These are phyloP conservation scores for Melanaphis sacchari DNA, from an alignment of 1,140 invertebrate species.

Conservation along the genomic window DNA sequence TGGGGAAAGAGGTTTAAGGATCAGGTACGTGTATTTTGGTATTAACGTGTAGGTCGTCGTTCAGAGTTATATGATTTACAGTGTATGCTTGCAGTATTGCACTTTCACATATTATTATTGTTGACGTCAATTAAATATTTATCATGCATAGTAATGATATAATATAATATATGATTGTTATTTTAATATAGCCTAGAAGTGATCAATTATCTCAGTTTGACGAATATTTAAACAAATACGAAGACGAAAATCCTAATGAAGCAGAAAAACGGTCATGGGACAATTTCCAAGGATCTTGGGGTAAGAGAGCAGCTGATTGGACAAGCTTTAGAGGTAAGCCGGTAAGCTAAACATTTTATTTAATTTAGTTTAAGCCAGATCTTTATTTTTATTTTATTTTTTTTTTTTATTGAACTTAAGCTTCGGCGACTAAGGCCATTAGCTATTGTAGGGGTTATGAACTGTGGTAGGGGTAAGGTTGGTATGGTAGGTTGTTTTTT, in stretches of 20 bases:
- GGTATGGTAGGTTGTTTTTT: too few relatives aligned
- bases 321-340: conserved; percentile 58
- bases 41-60: background rate
- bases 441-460: too few relatives aligned
- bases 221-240: conserved; percentile 38
- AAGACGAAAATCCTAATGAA: conserved; percentile 33
- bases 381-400: too few relatives aligned
- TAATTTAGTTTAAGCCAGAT: background rate
- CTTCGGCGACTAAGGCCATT: too few relatives aligned
- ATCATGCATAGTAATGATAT: background rate
- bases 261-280: conserved; percentile 58
- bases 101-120: background rate
- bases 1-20: conserved; percentile 58
- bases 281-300: conserved; percentile 60
- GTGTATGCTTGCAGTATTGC: background rate
- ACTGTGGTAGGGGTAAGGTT: too few relatives aligned
- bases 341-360: conserved; percentile 49
- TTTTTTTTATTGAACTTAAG: too few relatives aligned
- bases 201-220: background rate
- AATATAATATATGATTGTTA: background rate
- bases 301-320: conserved; percentile 59
- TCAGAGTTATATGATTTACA: background rate
- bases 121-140: background rate
- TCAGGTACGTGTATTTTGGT: conserved; percentile 10
- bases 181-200: background rate